Percentiles rank a stretch among this genome's conserved stretches.
Conservation (phyloP, 2,113 vertebrate species). For the Oreotrochilus melanogaster region DNA sequence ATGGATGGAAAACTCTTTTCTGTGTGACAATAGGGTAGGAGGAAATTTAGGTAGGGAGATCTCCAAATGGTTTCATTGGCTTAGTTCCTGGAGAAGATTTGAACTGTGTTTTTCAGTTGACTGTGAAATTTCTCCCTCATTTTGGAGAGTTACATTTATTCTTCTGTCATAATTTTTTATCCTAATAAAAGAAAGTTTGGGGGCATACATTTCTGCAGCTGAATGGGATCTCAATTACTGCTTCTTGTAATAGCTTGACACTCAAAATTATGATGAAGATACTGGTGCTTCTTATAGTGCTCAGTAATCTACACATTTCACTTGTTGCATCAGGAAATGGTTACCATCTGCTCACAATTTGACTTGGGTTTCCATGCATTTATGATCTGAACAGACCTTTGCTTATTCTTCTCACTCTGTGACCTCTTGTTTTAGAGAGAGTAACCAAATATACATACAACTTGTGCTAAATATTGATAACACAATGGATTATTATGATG, state of each 20-base stretch:
- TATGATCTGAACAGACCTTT: background rate
- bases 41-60: background rate
- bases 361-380: background rate
- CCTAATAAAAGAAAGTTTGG: background rate
- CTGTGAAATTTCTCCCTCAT: background rate
- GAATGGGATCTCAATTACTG: background rate
- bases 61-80: background rate
- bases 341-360: background rate
- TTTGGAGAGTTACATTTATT: background rate
- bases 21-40: background rate
- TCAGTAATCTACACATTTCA: background rate
- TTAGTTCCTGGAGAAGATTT: background rate
- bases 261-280: background rate
- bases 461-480: background rate
- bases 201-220: background rate
- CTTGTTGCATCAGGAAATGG: background rate
- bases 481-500: background rate
- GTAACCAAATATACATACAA: background rate
- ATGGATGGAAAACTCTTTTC: background rate
- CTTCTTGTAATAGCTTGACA: background rate
- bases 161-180: background rate
- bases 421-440: background rate
- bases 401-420: background rate
- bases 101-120: background rate
- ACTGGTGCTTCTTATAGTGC: background rate